A percentile compares a stretch with the other conserved stretches of the same genome.
Conservation (phyloP, 1,140 invertebrate genomes). For the Steinernema khuongi region DNA sequence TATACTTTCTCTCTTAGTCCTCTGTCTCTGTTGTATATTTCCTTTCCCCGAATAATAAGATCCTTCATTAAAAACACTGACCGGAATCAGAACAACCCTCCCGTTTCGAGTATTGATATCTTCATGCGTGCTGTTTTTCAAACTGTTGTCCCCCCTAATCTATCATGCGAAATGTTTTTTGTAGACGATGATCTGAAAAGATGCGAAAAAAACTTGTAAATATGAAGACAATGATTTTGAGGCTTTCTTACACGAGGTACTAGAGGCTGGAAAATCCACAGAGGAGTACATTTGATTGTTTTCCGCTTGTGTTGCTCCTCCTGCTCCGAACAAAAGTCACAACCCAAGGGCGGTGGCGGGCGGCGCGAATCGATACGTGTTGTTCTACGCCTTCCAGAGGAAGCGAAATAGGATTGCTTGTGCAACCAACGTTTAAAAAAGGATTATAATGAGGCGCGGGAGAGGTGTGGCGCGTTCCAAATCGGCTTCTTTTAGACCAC, state of each 20-base stretch:
- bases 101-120: no score
- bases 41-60: slow-evolving; percentile 1
- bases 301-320: no score
- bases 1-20: background rate
- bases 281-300: no score
- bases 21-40: background rate
- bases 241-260: no score
- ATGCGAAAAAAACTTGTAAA: background rate
- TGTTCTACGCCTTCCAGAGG: no score
- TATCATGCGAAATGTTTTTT: background rate
- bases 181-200: background rate
- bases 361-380: background rate
- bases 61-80: no score
- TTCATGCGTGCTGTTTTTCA: background rate
- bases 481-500: background rate
- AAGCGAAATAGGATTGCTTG: background rate
- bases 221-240: no score
- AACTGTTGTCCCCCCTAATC: no score
- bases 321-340: no score
- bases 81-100: no score
- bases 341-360: no score
- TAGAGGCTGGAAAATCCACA: no score
- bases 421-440: background rate
- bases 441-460: background rate
- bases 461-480: slow-evolving; percentile 4